phyloP scores from a whole-genome alignment of 2,113 vertebrate genomes.

The Rhizomys pruinosus region DNA sequence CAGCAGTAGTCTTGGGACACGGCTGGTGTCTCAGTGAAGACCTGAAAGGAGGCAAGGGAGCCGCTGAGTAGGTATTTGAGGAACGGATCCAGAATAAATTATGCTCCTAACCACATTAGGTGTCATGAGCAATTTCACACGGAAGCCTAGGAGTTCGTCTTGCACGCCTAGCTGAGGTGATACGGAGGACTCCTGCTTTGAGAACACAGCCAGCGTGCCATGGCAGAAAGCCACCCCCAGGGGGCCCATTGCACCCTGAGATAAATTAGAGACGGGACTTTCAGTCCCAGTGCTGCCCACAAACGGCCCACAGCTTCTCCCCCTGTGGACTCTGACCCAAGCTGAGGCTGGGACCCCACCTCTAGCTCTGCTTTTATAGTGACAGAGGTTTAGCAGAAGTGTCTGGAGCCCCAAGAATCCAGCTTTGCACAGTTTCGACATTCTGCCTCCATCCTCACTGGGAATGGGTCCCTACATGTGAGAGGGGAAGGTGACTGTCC shows the following conservation, averaged over 20 bases:
- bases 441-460: not conserved
- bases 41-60: no score
- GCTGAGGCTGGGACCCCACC: not conserved
- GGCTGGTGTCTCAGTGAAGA: not conserved
- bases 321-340: no score
- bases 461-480: rapidly evolving
- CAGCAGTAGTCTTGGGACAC: no score
- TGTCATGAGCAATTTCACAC: not conserved
- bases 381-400: not conserved
- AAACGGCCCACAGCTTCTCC: not conserved
- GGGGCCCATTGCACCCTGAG: rapidly evolving
- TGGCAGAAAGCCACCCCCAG: not conserved
- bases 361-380: no score
- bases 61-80: not conserved
- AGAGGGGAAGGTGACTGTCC: no score
- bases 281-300: no score
- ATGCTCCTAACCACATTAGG: not conserved
- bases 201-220: not conserved
- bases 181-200: not conserved
- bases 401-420: not conserved
- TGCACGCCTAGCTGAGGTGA: not conserved
- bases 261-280: not conserved
- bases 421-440: no score
- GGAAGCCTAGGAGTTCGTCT: not conserved
- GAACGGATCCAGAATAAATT: not conserved